These are phyloP conservation scores for Araneus ventricosus DNA, from an alignment of 1,140 invertebrate genomes.

Conservation along the genomic window DNA sequence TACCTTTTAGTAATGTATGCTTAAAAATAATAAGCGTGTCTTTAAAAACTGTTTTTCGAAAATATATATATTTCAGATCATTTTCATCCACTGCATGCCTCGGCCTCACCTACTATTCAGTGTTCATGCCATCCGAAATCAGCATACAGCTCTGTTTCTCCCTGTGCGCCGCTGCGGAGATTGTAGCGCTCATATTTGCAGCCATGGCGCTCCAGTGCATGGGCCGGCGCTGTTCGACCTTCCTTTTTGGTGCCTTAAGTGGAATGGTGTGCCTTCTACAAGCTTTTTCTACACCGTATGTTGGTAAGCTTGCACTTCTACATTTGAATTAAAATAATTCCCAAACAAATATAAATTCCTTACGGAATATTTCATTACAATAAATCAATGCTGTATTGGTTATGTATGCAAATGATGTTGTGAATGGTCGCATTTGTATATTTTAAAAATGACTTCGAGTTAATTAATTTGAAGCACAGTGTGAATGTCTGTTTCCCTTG, in stretches of 20 bases:
- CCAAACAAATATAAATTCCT: no score
- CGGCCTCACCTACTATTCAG: slow-evolving; percentile 92
- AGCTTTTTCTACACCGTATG: slow-evolving; percentile 29
- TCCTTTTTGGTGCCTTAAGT: slow-evolving; percentile 66
- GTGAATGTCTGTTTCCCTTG: no score
- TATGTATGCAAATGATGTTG: no score
- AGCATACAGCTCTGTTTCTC: slow-evolving; percentile 89
- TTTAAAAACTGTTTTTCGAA: neutral
- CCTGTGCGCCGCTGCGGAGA: slow-evolving; percentile 90
- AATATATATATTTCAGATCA: slow-evolving; percentile 81
- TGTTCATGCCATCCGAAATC: slow-evolving; percentile 89
- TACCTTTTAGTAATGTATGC: no score
- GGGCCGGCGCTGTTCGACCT: slow-evolving; percentile 54
- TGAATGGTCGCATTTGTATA: no score
- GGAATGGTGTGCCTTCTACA: slow-evolving; percentile 66
- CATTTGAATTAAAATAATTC: no score
- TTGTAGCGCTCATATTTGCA: slow-evolving; percentile 80
- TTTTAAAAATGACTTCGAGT: no score
- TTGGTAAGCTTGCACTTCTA: neutral
- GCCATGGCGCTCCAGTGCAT: slow-evolving; percentile 3
- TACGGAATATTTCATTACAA: no score
- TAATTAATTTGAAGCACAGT: no score
- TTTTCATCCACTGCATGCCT: slow-evolving; percentile 90
- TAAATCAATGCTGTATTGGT: no score
- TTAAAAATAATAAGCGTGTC: no score